Percentiles rank a stretch among this genome's conserved stretches.
Evolutionary conservation across 2,888 invertebrate genomes (phyloP).

Genomic region (Melanotus villosus): DNA sequence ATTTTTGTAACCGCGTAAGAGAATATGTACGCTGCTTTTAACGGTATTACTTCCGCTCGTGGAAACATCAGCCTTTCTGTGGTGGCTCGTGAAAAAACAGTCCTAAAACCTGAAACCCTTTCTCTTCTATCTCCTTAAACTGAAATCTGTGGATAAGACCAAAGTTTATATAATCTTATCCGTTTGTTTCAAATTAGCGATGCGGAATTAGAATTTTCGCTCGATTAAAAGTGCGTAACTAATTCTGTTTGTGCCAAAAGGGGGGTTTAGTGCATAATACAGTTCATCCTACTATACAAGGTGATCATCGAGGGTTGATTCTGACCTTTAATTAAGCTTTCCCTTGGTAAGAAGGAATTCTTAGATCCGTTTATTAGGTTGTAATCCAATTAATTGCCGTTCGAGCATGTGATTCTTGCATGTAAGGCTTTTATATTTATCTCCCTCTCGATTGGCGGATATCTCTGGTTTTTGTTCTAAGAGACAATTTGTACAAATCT

Average conservation of each 20-base stretch:
- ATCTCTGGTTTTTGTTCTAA: background rate
- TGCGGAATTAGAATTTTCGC: background rate
- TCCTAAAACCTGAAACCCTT: background rate
- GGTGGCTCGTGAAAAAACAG: too few species aligned
- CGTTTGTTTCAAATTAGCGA: background rate
- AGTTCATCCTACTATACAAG: too few species aligned
- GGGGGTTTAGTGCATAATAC: too few species aligned
- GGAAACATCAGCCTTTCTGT: too few species aligned
- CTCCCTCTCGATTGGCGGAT: background rate
- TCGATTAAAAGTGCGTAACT: background rate
- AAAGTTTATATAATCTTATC: background rate
- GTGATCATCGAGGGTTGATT: constrained; percentile 1
- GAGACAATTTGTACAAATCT: background rate
- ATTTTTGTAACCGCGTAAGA: too few species aligned
- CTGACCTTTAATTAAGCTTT: constrained; percentile 24
- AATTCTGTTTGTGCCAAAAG: too few species aligned
- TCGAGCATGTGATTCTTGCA: constrained; percentile 24
- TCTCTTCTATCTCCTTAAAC: background rate
- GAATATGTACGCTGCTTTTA: too few species aligned
- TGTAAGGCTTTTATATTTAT: background rate
- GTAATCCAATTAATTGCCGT: constrained; percentile 27
- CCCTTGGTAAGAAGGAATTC: background rate
- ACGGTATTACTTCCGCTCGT: too few species aligned
- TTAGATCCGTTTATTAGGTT: constrained; percentile 21
- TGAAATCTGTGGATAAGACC: background rate